Percentiles rank a stretch among this genome's conserved stretches.
Conservation (phyloP, 2,797 vertebrate genomes). For the Chelon auratus region DNA sequence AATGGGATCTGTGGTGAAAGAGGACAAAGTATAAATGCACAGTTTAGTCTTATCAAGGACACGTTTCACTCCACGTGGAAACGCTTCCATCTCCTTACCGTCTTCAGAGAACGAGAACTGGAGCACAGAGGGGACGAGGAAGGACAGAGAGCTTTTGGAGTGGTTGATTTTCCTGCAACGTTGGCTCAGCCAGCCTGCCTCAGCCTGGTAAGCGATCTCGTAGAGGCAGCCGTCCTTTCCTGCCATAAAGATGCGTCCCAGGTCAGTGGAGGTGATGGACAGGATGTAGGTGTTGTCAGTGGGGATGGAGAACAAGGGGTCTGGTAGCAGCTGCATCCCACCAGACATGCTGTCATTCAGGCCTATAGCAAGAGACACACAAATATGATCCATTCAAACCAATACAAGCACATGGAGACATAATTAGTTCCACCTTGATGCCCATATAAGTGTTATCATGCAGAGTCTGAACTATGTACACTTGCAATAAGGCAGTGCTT, state of each 20-base stretch:
- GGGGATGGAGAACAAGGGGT: slow-evolving; percentile 95
- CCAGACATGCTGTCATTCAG: slow-evolving; percentile 95
- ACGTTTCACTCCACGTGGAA: background rate
- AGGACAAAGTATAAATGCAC: background rate
- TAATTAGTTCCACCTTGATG: background rate
- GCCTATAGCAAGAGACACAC: slow-evolving; percentile 47
- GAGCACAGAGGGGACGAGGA: slow-evolving; percentile 94
- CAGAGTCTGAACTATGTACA: background rate
- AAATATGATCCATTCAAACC: slow-evolving; percentile 24
- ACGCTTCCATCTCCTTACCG: slow-evolving; percentile 81
- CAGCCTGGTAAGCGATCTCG: slow-evolving; percentile 97
- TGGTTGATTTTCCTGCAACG: slow-evolving; percentile 98
- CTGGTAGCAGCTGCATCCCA: slow-evolving; percentile 96
- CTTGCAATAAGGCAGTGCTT: background rate
- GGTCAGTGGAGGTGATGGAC: slow-evolving; percentile 91
- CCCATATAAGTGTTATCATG: background rate
- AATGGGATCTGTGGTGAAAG: slow-evolving; percentile 88
- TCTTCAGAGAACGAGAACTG: slow-evolving; percentile 98
- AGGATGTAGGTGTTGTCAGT: slow-evolving; percentile 97
- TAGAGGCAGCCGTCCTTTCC: slow-evolving; percentile 98
- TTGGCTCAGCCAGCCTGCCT: slow-evolving; percentile 98
- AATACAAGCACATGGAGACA: background rate
- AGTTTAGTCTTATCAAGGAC: slow-evolving; percentile 1
- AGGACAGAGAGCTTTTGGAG: slow-evolving; percentile 94
- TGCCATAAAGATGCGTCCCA: slow-evolving; percentile 95